Conservation (phyloP, 1,140 invertebrate genomes). For the Aphidius gifuensis region DNA sequence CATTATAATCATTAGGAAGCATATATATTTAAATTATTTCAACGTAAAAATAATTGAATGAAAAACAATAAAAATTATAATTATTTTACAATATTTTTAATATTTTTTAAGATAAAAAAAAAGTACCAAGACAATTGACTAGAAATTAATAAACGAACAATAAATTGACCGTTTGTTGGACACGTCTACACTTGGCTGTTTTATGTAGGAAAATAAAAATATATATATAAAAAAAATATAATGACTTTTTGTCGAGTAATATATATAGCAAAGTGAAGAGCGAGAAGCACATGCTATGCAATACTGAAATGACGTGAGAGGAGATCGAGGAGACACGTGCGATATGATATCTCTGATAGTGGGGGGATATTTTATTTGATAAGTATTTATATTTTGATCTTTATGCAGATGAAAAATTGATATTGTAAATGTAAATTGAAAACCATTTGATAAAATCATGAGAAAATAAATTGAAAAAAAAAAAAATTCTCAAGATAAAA, state of each 20-base stretch:
- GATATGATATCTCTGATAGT: conserved; percentile 7
- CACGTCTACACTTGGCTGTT: conserved; percentile 46
- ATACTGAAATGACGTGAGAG: not conserved
- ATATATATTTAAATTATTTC: no score
- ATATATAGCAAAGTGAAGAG: not conserved
- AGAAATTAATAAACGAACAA: conserved; percentile 12
- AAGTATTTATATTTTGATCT: no score
- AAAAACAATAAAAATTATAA: no score
- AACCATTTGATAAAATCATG: not conserved
- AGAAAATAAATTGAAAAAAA: no score
- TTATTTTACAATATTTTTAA: no score
- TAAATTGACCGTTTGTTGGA: conserved; percentile 38
- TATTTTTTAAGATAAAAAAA: not conserved
- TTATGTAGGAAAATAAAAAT: conserved; percentile 36
- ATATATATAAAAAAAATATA: not conserved
- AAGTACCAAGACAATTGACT: conserved; percentile 1
- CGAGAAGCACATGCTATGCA: not conserved
- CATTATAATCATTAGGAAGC: no score
- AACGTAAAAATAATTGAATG: no score
- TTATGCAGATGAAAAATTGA: not conserved
- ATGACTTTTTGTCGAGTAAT: not conserved
- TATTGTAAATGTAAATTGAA: not conserved
- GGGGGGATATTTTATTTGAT: not conserved
- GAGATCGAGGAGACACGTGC: conserved; percentile 16
- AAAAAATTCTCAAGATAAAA: no score